phyloP scores from a whole-genome alignment of 2,797 vertebrate genomes.

The Neomorphus geoffroyi region DNA sequence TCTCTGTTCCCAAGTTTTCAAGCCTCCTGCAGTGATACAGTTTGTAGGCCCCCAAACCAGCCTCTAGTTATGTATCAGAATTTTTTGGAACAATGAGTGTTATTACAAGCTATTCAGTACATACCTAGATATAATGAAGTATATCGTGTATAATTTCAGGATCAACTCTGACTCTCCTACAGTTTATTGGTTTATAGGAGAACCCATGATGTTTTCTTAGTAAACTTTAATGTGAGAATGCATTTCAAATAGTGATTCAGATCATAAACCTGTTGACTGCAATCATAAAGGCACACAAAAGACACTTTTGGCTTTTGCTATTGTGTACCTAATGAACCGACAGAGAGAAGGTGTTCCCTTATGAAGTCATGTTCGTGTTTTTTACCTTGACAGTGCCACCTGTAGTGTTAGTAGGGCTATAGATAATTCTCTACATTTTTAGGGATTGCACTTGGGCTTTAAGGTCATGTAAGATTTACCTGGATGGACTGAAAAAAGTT shows the following conservation, averaged over 20 bases:
- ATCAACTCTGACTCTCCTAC: background rate
- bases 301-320: accelerated
- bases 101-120: background rate
- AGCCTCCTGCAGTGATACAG: background rate
- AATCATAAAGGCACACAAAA: background rate
- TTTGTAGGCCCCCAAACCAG: background rate
- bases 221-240: accelerated
- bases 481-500: too few species aligned
- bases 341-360: background rate
- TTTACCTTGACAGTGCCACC: background rate
- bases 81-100: background rate
- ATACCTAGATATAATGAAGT: background rate
- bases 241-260: background rate
- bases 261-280: background rate
- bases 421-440: accelerated
- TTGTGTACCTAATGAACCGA: background rate
- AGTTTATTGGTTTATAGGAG: background rate
- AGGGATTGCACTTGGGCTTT: background rate
- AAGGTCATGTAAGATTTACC: background rate
- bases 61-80: background rate
- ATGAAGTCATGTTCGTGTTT: background rate
- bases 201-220: background rate
- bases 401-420: background rate
- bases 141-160: background rate
- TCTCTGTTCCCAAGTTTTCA: background rate